A percentile compares a stretch with the other conserved stretches of the same genome.
Conservation (phyloP, 2,888 invertebrate species). For the Chironomus tentans region DNA sequence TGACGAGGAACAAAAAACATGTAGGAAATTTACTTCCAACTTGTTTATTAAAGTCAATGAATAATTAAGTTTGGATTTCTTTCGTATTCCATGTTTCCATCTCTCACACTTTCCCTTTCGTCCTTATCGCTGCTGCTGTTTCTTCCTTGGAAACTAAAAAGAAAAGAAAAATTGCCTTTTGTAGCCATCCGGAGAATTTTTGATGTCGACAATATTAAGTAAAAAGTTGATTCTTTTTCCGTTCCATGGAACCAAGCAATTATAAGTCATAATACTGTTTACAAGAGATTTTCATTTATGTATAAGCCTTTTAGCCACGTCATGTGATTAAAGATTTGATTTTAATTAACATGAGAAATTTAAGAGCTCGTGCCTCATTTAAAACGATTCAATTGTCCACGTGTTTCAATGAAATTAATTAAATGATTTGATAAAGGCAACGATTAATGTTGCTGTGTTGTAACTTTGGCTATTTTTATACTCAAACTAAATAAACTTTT, state of each 20-base stretch:
- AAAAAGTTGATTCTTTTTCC: too few relatives aligned
- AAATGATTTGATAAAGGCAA: too few relatives aligned
- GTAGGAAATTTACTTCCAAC: conserved; percentile 2
- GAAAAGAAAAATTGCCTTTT: background rate
- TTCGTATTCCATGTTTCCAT: background rate
- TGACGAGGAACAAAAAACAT: background rate
- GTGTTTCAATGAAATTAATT: too few relatives aligned
- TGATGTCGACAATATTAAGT: background rate
- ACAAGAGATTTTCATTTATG: background rate
- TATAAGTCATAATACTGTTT: background rate
- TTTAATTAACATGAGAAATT: too few relatives aligned
- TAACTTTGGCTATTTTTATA: too few relatives aligned
- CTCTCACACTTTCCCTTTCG: background rate
- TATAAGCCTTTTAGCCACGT: background rate
- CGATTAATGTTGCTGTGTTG: too few relatives aligned
- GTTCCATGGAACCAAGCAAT: background rate
- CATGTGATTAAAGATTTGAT: too few relatives aligned
- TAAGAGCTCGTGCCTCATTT: too few relatives aligned
- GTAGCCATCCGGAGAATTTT: background rate
- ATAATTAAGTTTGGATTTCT: conserved; percentile 14
- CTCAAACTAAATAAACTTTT: too few relatives aligned
- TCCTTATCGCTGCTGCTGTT: background rate
- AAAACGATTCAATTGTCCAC: too few relatives aligned
- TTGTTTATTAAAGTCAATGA: conserved; percentile 16
- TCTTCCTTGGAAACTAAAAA: background rate